These are phyloP conservation scores for Channa argus DNA, from an alignment of 2,113 vertebrate genomes.

Conservation along the genomic window DNA sequence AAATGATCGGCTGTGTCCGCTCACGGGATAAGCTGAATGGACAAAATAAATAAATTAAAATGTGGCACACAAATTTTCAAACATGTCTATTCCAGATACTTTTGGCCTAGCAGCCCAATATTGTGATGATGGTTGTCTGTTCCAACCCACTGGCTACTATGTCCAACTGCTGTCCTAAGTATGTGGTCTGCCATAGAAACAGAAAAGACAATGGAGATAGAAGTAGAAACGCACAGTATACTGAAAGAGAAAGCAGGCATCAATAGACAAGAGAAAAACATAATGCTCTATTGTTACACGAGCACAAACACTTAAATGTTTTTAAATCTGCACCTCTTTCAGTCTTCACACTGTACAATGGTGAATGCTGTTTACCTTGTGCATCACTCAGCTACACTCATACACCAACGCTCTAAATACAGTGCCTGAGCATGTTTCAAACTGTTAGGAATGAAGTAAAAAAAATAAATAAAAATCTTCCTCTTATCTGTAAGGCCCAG, in stretches of 20 bases:
- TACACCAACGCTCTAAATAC: neutral
- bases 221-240: neutral
- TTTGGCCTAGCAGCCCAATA: neutral
- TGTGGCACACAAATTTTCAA: neutral
- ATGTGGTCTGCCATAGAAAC: slow-evolving; percentile 6
- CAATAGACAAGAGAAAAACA: slow-evolving; percentile 40
- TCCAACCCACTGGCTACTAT: neutral
- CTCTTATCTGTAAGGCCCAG: slow-evolving; percentile 33
- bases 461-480: neutral
- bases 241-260: slow-evolving; percentile 12
- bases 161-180: slow-evolving; percentile 40
- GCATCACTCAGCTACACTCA: neutral
- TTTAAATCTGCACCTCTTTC: slow-evolving; percentile 23
- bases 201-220: too few relatives aligned
- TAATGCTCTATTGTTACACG: slow-evolving; percentile 2
- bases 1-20: too few relatives aligned
- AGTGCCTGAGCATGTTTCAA: too few relatives aligned
- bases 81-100: neutral
- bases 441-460: neutral
- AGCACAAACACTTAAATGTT: neutral
- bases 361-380: neutral
- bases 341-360: slow-evolving; percentile 27
- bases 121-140: slow-evolving; percentile 21
- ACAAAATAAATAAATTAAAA: too few relatives aligned
- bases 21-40: too few relatives aligned